A percentile compares a stretch with the other conserved stretches of the same genome.
phyloP scores from a whole-genome alignment of 1,140 invertebrate genomes.

The Ylistrum balloti region DNA sequence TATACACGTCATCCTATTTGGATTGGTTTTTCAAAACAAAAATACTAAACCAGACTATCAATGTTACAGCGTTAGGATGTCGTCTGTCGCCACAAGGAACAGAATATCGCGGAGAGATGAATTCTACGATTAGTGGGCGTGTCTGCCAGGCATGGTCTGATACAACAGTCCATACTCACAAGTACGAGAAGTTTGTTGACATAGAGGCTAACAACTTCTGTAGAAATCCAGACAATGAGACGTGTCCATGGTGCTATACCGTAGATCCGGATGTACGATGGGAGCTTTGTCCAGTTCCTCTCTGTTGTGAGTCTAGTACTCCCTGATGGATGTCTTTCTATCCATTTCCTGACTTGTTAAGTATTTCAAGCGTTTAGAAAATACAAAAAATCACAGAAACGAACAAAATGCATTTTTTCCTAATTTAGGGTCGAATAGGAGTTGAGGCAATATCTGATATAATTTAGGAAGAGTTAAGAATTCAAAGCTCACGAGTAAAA shows the following conservation, averaged over 20 bases:
- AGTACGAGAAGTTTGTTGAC: background rate
- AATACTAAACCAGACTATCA: no score
- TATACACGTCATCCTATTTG: no score
- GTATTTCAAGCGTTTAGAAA: no score
- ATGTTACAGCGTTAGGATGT: background rate
- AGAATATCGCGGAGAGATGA: slow-evolving; percentile 23
- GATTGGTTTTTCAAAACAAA: no score
- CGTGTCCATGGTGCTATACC: slow-evolving; percentile 52
- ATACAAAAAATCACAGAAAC: no score
- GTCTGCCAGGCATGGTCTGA: slow-evolving; percentile 41
- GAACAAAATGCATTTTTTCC: no score
- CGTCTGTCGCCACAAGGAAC: background rate
- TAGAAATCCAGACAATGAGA: slow-evolving; percentile 47
- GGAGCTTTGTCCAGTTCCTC: slow-evolving; percentile 48
- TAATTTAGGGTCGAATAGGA: no score
- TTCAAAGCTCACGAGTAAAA: no score
- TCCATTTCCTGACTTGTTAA: no score
- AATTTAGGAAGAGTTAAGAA: no score
- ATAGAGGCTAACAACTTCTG: slow-evolving; percentile 45
- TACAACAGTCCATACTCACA: slow-evolving; percentile 18
- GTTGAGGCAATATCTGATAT: no score
- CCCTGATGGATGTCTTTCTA: no score
- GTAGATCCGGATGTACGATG: slow-evolving; percentile 44
- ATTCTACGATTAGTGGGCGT: background rate
- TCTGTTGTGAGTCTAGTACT: slow-evolving; percentile 43